phyloP scores from a whole-genome alignment of 2,797 vertebrate genomes.

The Pseudomugil gertrudae region DNA sequence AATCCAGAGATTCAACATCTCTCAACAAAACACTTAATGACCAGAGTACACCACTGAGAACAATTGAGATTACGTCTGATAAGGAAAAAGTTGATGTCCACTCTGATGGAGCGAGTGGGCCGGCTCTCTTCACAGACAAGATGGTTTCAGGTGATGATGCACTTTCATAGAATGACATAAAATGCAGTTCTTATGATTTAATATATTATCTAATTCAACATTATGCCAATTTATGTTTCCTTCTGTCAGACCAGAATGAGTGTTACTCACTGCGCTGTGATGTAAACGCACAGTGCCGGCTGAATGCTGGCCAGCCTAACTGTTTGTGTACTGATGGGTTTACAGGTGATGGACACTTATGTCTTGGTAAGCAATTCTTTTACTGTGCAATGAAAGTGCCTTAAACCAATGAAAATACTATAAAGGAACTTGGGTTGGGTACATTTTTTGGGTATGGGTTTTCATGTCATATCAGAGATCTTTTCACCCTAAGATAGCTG shows the following conservation, averaged over 20 bases:
- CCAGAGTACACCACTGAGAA: conserved; percentile 41
- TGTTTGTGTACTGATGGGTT: conserved; percentile 89
- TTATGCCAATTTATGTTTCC: conserved; percentile 6
- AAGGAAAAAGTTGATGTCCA: conserved; percentile 19
- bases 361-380: conserved; percentile 82
- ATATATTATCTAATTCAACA: conserved; percentile 1
- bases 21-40: conserved; percentile 52
- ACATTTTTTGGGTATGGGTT: conserved; percentile 13
- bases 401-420: neutral
- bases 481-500: conserved; percentile 12
- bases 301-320: conserved; percentile 68
- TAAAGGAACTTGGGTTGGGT: no score
- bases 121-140: conserved; percentile 82
- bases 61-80: conserved; percentile 3
- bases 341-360: conserved; percentile 82
- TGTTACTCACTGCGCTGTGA: conserved; percentile 83
- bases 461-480: conserved; percentile 7
- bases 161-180: neutral
- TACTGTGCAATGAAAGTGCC: neutral
- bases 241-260: conserved; percentile 83
- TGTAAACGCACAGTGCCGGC: conserved; percentile 81
- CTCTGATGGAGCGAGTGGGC: conserved; percentile 24
- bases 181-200: neutral
- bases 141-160: conserved; percentile 88
- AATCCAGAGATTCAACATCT: conserved; percentile 54